Evolutionary conservation across 2,797 vertebrate genomes (phyloP).

Genomic region (Eupleurogrammus muticus): DNA sequence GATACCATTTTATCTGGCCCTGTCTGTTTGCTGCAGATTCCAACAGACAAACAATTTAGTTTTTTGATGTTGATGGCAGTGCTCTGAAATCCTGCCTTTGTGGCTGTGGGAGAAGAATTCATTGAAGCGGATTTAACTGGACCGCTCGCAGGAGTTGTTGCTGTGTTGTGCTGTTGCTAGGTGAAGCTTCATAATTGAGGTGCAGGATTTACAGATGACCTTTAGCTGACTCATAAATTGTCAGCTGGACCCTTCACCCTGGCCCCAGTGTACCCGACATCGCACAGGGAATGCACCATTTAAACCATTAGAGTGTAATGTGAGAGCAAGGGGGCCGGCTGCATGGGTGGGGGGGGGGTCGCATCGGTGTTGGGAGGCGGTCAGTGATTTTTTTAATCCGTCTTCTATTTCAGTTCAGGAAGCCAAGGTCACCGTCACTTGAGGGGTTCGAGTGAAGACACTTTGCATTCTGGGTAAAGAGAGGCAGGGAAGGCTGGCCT

Average conservation of each 20-base stretch:
- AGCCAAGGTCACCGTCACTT: conserved; percentile 70
- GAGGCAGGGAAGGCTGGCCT: conserved; percentile 9
- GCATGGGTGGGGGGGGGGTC: conserved; percentile 10
- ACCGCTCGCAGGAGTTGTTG: conserved; percentile 44
- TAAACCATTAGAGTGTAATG: conserved; percentile 81
- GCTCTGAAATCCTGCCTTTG: conserved; percentile 45
- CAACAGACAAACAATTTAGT: conserved; percentile 63
- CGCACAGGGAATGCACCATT: conserved; percentile 68
- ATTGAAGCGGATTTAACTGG: conserved; percentile 54
- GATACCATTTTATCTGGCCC: conserved; percentile 67
- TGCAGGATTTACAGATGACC: conserved; percentile 63
- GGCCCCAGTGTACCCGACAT: conserved; percentile 53
- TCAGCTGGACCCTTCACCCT: conserved; percentile 71
- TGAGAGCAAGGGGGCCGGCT: conserved; percentile 67
- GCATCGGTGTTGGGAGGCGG: conserved; percentile 36
- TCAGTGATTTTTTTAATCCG: conserved; percentile 62
- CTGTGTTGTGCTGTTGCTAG: conserved; percentile 68
- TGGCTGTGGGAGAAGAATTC: conserved; percentile 45
- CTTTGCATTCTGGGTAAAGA: conserved; percentile 62
- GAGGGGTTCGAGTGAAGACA: conserved; percentile 48
- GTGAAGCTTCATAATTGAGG: conserved; percentile 56
- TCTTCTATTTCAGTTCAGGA: conserved; percentile 67
- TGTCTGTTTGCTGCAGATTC: conserved; percentile 71
- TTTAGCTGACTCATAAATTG: conserved; percentile 73
- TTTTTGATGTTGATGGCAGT: conserved; percentile 63